Conservation (phyloP, 2,888 invertebrate genomes). For the Onchidella celtica region DNA sequence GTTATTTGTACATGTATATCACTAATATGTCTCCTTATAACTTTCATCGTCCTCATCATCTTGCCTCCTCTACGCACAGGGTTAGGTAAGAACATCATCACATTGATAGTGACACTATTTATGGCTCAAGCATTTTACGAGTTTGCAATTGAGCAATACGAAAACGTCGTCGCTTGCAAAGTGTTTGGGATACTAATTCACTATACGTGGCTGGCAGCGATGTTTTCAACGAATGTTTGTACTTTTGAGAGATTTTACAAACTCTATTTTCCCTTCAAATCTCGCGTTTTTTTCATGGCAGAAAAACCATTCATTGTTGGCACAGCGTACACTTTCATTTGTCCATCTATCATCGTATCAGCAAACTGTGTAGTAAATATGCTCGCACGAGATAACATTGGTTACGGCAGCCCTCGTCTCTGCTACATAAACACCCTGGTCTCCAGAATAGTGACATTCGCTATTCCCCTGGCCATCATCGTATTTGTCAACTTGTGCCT, state of each 20-base stretch:
- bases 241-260: constrained; percentile 57
- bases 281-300: background rate
- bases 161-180: constrained; percentile 45
- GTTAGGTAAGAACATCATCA: constrained; percentile 58
- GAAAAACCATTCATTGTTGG: background rate
- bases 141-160: constrained; percentile 45
- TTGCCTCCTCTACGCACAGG: constrained; percentile 54
- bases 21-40: constrained; percentile 52
- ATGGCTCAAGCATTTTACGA: constrained; percentile 54
- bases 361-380: background rate
- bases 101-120: constrained; percentile 52
- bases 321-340: constrained; percentile 1
- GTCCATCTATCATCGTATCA: background rate
- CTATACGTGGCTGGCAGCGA: constrained; percentile 56
- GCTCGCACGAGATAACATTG: background rate
- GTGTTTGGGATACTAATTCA: constrained; percentile 58
- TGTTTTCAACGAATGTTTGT: constrained; percentile 59
- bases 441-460: constrained; percentile 54
- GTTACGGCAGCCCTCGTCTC: constrained; percentile 54
- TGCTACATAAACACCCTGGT: constrained; percentile 49
- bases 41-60: constrained; percentile 53
- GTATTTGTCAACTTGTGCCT: constrained; percentile 59
- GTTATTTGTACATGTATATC: constrained; percentile 52
- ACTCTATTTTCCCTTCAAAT: constrained; percentile 32
- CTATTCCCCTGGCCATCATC: constrained; percentile 57